These are phyloP conservation scores for Bos javanicus DNA, from an alignment of 2,113 vertebrate genomes.

Conservation along the genomic window DNA sequence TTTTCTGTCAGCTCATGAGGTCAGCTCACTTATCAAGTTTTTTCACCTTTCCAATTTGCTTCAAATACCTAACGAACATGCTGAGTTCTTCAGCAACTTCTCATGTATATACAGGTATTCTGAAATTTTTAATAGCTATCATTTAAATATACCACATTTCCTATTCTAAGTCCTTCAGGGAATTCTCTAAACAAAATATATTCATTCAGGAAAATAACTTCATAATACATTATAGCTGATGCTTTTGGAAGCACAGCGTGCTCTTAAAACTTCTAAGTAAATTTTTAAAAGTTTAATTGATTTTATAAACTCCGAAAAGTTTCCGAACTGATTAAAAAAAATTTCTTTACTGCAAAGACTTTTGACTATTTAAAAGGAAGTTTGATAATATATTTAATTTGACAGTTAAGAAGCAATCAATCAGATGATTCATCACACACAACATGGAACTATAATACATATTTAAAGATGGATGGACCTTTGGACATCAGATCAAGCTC, in stretches of 20 bases:
- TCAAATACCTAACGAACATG: not conserved
- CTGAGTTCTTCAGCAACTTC: not conserved
- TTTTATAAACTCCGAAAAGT: constrained; percentile 11
- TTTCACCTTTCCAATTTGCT: not conserved
- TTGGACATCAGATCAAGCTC: not conserved
- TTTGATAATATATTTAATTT: not conserved
- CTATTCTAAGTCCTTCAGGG: not conserved
- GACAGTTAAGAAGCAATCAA: not conserved
- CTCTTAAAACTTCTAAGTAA: constrained; percentile 8
- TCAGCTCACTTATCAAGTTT: not conserved
- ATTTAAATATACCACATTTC: not conserved
- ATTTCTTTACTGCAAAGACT: not conserved
- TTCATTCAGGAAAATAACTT: constrained; percentile 13
- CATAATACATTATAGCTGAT: not conserved
- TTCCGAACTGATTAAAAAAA: not conserved
- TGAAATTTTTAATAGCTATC: not conserved
- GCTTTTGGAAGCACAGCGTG: not conserved
- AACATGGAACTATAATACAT: not conserved
- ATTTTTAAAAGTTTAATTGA: not conserved
- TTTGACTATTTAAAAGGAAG: constrained; percentile 10
- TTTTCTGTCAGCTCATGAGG: not conserved
- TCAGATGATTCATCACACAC: not conserved
- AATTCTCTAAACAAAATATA: constrained; percentile 23
- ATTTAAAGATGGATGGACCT: not conserved
- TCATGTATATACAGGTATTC: not conserved